Percentiles rank a stretch among this genome's conserved stretches.
These are phyloP conservation scores for Isoperla grammatica DNA, from an alignment of 2,888 invertebrate genomes.

Conservation along the genomic window DNA sequence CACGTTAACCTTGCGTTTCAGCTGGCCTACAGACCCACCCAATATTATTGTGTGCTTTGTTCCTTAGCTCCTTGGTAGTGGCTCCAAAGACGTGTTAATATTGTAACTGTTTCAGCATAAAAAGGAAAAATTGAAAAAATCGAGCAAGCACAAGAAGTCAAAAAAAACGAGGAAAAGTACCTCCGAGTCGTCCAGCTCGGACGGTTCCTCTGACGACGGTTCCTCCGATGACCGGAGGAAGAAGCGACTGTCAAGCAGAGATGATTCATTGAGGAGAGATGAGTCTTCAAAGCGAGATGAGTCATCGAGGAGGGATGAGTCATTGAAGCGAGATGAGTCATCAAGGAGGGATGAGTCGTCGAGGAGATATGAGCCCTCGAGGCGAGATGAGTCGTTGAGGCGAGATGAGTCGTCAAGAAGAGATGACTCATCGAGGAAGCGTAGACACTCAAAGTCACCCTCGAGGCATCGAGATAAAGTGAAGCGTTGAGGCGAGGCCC, in stretches of 20 bases:
- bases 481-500: not conserved
- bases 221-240: conserved; percentile 33
- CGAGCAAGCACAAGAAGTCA: conserved; percentile 39
- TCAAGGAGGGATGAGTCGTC: no score
- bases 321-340: no score
- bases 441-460: conserved; percentile 38
- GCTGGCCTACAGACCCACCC: no score
- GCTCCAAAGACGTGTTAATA: no score
- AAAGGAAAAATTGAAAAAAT: conserved; percentile 38
- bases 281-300: no score
- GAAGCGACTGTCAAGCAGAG: conserved; percentile 24
- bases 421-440: conserved; percentile 38
- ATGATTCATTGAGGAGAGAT: no score
- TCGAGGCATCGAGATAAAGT: not conserved
- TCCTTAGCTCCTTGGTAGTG: no score
- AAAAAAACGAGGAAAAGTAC: conserved; percentile 33
- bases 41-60: no score
- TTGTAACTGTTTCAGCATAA: conserved; percentile 29
- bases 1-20: no score
- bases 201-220: conserved; percentile 32
- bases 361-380: no score
- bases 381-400: no score
- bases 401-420: conserved; percentile 29
- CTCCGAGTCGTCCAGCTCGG: conserved; percentile 29
- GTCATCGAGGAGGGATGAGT: no score